These are phyloP conservation scores for Zaprionus lineosus DNA, from an alignment of 2,888 invertebrate genomes.

Conservation along the genomic window DNA sequence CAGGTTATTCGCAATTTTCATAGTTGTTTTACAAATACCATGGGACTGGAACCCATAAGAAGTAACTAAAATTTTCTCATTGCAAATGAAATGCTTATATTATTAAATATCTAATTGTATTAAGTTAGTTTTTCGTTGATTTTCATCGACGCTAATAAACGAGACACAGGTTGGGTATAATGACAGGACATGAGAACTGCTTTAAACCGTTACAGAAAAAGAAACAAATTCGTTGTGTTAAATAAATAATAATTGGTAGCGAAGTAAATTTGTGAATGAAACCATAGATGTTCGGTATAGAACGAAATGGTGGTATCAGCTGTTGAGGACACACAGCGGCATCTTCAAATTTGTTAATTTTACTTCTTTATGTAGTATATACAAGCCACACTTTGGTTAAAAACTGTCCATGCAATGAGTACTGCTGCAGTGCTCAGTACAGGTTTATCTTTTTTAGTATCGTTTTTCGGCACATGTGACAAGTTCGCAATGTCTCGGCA, in stretches of 20 bases:
- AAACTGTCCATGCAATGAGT: slow-evolving; percentile 32
- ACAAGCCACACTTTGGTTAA: slow-evolving; percentile 77
- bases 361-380: slow-evolving; percentile 49
- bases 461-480: slow-evolving; percentile 88
- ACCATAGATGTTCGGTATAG: slow-evolving; percentile 13
- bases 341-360: slow-evolving; percentile 16
- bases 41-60: no score
- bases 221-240: slow-evolving; percentile 45
- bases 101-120: slow-evolving; percentile 51
- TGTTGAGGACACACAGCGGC: slow-evolving; percentile 13
- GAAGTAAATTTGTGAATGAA: slow-evolving; percentile 9
- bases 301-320: slow-evolving; percentile 11
- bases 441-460: slow-evolving; percentile 83
- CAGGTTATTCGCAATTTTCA: no score
- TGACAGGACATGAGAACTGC: no score
- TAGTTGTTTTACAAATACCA: no score
- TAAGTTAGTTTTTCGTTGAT: slow-evolving; percentile 59
- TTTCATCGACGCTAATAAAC: slow-evolving; percentile 62
- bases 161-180: slow-evolving; percentile 43
- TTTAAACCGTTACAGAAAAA: slow-evolving; percentile 38
- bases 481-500: slow-evolving; percentile 90
- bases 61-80: background rate
- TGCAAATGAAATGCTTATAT: slow-evolving; percentile 42
- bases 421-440: slow-evolving; percentile 67
- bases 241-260: slow-evolving; percentile 62